These are phyloP conservation scores for Diabrotica balteata DNA, from an alignment of 2,888 invertebrate species.

Conservation along the genomic window DNA sequence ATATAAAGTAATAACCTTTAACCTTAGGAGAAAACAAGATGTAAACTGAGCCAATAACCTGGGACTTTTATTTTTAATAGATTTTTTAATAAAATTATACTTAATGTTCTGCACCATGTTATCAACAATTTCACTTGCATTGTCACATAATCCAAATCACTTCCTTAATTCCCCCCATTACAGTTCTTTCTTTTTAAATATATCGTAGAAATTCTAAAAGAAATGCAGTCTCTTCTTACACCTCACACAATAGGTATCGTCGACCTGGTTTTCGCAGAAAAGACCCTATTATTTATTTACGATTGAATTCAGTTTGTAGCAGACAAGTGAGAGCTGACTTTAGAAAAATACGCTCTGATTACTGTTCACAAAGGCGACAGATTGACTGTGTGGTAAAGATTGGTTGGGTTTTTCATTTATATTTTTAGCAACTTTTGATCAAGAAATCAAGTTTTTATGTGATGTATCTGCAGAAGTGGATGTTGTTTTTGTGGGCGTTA, in stretches of 20 bases:
- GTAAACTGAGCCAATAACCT: too few species aligned
- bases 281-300: slow-evolving; percentile 38
- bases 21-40: too few species aligned
- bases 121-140: slow-evolving; percentile 7
- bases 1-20: too few species aligned
- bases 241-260: slow-evolving; percentile 43
- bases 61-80: too few species aligned
- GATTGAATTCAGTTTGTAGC: slow-evolving; percentile 26
- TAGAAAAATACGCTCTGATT: slow-evolving; percentile 52
- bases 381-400: slow-evolving; percentile 26
- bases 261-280: slow-evolving; percentile 51
- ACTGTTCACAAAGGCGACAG: slow-evolving; percentile 45
- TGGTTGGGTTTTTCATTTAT: slow-evolving; percentile 3
- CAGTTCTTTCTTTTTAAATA: slow-evolving; percentile 43
- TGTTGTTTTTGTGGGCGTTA: slow-evolving; percentile 56
- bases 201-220: slow-evolving; percentile 42
- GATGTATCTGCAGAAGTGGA: slow-evolving; percentile 55
- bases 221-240: slow-evolving; percentile 32
- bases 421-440: slow-evolving; percentile 3
- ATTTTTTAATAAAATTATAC: background rate
- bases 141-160: slow-evolving; percentile 20
- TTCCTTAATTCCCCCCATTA: slow-evolving; percentile 28
- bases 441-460: slow-evolving; percentile 10
- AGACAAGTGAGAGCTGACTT: slow-evolving; percentile 30
- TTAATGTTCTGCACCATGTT: background rate